Percentiles rank a stretch among this genome's conserved stretches.
These are phyloP conservation scores for Drosophila kanekoi DNA, from an alignment of 2,888 invertebrate genomes.

Conservation along the genomic window DNA sequence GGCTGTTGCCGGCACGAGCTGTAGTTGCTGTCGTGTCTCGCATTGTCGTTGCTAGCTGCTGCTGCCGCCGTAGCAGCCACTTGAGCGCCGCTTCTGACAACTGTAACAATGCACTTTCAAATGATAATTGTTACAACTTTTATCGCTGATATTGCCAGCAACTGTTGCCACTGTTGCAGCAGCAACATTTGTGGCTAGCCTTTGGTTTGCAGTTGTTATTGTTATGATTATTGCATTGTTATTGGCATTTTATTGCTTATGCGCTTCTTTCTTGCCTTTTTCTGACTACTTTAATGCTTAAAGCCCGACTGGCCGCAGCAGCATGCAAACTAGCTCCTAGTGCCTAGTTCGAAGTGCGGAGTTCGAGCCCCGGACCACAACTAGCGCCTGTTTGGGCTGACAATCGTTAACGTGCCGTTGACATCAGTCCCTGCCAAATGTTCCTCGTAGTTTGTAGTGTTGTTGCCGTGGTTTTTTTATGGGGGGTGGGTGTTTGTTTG, in stretches of 20 bases:
- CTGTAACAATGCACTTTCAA: constrained; percentile 80
- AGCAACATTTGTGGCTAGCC: constrained; percentile 43
- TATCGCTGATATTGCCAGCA: constrained; percentile 74
- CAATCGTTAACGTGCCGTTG: constrained; percentile 63
- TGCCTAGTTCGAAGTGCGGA: constrained; percentile 13
- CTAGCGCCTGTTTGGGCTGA: constrained; percentile 40
- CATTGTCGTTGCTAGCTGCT: constrained; percentile 27
- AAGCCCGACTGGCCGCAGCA: constrained; percentile 1
- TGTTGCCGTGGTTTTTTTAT: constrained; percentile 24
- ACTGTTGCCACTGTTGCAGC: constrained; percentile 59
- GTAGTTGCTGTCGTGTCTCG: constrained; percentile 36
- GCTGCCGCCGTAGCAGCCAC: constrained; percentile 45
- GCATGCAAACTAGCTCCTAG: constrained; percentile 39
- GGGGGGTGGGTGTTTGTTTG: constrained; percentile 40
- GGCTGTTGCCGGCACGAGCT: constrained; percentile 58
- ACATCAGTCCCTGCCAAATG: constrained; percentile 44
- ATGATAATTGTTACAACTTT: constrained; percentile 81
- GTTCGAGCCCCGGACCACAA: neutral
- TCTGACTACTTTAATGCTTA: constrained; percentile 33
- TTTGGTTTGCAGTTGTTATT: constrained; percentile 54
- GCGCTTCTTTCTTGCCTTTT: constrained; percentile 54
- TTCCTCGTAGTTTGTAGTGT: constrained; percentile 30
- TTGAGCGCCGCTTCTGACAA: constrained; percentile 68
- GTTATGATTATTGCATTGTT: constrained; percentile 78
- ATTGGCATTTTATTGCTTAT: constrained; percentile 72